Base-by-base conservation (phyloP, 2,113 vertebrate species). In the Murina feae region DNA sequence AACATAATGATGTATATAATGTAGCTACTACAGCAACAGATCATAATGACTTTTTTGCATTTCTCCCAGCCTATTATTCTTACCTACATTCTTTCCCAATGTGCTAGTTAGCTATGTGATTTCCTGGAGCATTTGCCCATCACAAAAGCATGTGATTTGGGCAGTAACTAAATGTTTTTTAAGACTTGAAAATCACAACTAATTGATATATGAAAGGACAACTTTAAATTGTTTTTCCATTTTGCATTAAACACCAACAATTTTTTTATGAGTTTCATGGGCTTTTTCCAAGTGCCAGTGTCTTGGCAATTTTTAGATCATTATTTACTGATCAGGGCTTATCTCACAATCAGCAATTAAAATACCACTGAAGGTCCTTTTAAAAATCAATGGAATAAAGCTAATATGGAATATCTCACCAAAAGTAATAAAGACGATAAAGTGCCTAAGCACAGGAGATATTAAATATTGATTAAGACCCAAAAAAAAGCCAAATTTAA, bases 291-390 rank as follows among this genome's bases (percentile, higher is more conserved):
- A 96, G 89, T 92, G 82, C 47, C 96, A 86, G 71, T 97, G 94
- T 95, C 95, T 96, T 95, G 97, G 83, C 97, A 96, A 98, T 97
- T 97, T 97, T 96, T 89, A 97, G 96, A 96, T 97, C 94, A 97
- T 97, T 97, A 96, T 37, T 90, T 94, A 89, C 86, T 98, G 97
- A 98, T 98, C 96, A 86, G 9, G 90, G 94, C 96, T 98, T 98
- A 98, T 97, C 96, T 97, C 85, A 97, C 92, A 94, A 96, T 97
- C 97, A 96, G 94, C 98, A 97, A 97, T 98, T 98, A 98, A 98
- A 96, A 94, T 78, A 95, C 72, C 47, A 44, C 65, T 86, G 92
- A 97, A 93, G 14, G 5, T 79, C 97, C 65, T 96, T 96, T 97
- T 84, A 98, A 76, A 96, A 98, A 98, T 98, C 97, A 97, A 9